A percentile compares a stretch with the other conserved stretches of the same genome.
phyloP scores from a whole-genome alignment of 2,113 vertebrate genomes.

The Lepus americanus region DNA sequence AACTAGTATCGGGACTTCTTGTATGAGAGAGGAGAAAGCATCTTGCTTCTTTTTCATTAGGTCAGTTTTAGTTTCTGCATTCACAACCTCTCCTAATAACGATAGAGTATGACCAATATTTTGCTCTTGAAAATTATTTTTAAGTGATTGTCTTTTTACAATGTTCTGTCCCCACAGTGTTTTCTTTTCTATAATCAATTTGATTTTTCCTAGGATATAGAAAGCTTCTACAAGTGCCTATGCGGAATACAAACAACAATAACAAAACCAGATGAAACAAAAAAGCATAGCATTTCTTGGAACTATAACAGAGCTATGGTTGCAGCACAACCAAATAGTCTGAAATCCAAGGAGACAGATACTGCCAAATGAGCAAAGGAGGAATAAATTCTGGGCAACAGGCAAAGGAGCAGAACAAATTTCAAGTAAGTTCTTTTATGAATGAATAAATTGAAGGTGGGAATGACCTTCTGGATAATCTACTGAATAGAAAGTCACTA shows the following conservation, averaged over 20 bases:
- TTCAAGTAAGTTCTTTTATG: neutral
- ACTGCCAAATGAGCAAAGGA: neutral
- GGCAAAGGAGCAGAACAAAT: neutral
- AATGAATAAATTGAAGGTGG: neutral
- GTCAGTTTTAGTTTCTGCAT: conserved; percentile 68
- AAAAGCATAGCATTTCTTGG: neutral
- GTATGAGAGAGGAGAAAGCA: neutral
- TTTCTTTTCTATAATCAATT: conserved; percentile 49
- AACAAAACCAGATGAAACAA: neutral
- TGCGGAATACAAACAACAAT: neutral
- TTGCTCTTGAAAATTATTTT: conserved; percentile 76
- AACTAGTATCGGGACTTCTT: neutral
- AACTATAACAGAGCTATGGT: neutral
- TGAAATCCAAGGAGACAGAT: neutral
- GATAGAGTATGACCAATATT: conserved; percentile 69
- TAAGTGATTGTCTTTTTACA: conserved; percentile 60
- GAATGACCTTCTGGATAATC: neutral
- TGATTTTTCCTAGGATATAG: neutral
- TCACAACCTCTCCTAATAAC: conserved; percentile 80
- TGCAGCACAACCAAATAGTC: neutral
- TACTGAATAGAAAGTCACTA: neutral
- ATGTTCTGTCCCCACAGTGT: conserved; percentile 63
- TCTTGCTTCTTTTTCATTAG: conserved; percentile 59
- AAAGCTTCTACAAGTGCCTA: neutral
- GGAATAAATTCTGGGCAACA: neutral